Conservation (phyloP, 2,888 invertebrate species). For the Druceiella hillmani region DNA sequence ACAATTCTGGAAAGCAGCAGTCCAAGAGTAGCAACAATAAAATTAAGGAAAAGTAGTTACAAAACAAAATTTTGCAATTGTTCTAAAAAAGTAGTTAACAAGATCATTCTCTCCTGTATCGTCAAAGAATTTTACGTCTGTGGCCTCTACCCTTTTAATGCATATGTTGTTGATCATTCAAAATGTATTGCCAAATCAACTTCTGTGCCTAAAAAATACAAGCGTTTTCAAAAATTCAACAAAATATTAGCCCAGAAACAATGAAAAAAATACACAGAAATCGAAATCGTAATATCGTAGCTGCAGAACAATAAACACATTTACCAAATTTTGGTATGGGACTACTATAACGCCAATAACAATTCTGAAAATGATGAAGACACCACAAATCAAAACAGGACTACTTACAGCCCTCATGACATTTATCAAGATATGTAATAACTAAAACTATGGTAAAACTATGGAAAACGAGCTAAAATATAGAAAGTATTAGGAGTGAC, state of each 20-base stretch:
- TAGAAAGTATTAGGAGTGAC: too few species aligned
- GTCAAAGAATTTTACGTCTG: neutral
- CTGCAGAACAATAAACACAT: constrained; percentile 9
- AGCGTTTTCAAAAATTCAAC: constrained; percentile 1
- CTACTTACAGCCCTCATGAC: too few species aligned
- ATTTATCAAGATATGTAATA: too few species aligned
- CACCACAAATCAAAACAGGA: too few species aligned
- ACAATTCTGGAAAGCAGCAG: constrained; percentile 16
- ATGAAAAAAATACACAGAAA: constrained; percentile 6
- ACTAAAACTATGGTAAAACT: too few species aligned
- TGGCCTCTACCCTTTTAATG: neutral
- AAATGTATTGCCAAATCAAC: too few species aligned
- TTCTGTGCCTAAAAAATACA: constrained; percentile 3
- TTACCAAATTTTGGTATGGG: constrained; percentile 7
- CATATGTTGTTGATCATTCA: constrained; percentile 3
- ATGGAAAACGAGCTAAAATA: too few species aligned
- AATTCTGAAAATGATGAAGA: too few species aligned
- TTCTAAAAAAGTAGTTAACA: too few species aligned
- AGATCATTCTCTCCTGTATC: too few species aligned
- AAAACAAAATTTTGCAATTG: constrained; percentile 17
- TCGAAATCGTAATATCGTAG: constrained; percentile 7
- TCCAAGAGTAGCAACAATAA: constrained; percentile 11
- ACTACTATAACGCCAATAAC: constrained; percentile 5
- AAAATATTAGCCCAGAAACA: constrained; percentile 6
- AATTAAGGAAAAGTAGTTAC: constrained; percentile 15